Conservation (phyloP, 2,888 invertebrate genomes). For the Luffia ferchaultella region DNA sequence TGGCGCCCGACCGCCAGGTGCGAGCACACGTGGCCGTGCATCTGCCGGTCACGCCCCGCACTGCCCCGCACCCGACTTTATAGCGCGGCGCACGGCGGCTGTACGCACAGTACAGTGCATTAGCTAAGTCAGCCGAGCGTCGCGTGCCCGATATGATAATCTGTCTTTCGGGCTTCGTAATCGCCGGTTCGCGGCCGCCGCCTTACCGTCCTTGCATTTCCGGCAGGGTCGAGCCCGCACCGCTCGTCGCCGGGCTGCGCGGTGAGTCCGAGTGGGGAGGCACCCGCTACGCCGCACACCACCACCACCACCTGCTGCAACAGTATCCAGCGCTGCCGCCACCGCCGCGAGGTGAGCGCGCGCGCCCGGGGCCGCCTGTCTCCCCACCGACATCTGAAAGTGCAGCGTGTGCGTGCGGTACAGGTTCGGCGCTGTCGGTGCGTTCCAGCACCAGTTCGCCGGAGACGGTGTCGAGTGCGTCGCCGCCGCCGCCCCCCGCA, state of each 20-base stretch:
- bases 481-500: constrained; percentile 22
- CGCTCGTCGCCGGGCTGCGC: constrained; percentile 9
- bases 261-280: constrained; percentile 3
- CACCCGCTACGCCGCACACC: constrained; percentile 45
- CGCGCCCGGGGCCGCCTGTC: constrained; percentile 14
- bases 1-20: constrained; percentile 12
- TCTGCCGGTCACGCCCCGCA: constrained; percentile 21
- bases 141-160: constrained; percentile 41
- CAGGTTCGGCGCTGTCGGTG: constrained; percentile 14
- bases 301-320: constrained; percentile 46
- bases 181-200: constrained; percentile 37
- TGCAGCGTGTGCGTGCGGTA: constrained; percentile 12
- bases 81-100: constrained; percentile 8
- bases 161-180: constrained; percentile 60
- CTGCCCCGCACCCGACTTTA: constrained; percentile 18
- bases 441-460: constrained; percentile 75
- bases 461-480: constrained; percentile 79
- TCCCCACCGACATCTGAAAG: constrained; percentile 8
- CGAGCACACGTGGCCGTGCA: neutral
- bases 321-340: constrained; percentile 70
- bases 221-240: constrained; percentile 9
- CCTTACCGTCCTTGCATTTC: constrained; percentile 19
- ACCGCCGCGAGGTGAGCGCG: constrained; percentile 62
- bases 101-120: constrained; percentile 4
- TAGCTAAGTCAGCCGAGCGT: constrained; percentile 7